Evolutionary conservation across 2,113 vertebrate genomes (phyloP).

Genomic region (Silurus glanis): DNA sequence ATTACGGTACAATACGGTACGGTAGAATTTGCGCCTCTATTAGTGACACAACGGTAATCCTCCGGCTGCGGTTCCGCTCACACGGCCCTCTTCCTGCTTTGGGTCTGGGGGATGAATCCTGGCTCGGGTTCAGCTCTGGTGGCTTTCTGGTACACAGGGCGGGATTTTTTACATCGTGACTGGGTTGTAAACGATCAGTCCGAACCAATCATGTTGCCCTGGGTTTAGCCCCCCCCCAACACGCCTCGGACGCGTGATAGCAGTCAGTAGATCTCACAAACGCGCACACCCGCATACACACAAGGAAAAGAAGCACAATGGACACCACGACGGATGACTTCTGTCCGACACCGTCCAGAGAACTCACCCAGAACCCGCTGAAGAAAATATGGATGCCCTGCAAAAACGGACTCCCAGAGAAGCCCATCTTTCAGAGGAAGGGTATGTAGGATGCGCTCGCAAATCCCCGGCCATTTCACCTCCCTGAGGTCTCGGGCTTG

Average conservation of each 20-base stretch:
- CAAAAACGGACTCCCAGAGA: constrained; percentile 84
- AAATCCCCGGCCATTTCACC: no score
- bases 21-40: constrained; percentile 19
- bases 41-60: constrained; percentile 38
- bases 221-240: background rate
- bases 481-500: no score
- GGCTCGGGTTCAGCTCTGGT: background rate
- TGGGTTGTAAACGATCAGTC: background rate
- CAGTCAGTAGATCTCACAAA: background rate
- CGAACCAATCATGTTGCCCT: background rate
- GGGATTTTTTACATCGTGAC: background rate
- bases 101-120: background rate
- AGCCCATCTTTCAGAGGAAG: constrained; percentile 81
- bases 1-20: rapidly evolving
- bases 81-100: background rate
- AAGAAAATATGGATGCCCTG: constrained; percentile 93
- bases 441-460: constrained; percentile 70
- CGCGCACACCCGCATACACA: background rate
- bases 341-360: constrained; percentile 71
- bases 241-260: background rate
- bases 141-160: background rate
- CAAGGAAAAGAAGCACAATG: constrained; percentile 48
- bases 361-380: constrained; percentile 87
- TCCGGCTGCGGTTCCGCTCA: background rate
- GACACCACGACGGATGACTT: constrained; percentile 54